Evolutionary conservation across 2,888 invertebrate species (phyloP), one percentile per base, ranked within the genome.

Genomic region (Chesias legatella): DNA sequence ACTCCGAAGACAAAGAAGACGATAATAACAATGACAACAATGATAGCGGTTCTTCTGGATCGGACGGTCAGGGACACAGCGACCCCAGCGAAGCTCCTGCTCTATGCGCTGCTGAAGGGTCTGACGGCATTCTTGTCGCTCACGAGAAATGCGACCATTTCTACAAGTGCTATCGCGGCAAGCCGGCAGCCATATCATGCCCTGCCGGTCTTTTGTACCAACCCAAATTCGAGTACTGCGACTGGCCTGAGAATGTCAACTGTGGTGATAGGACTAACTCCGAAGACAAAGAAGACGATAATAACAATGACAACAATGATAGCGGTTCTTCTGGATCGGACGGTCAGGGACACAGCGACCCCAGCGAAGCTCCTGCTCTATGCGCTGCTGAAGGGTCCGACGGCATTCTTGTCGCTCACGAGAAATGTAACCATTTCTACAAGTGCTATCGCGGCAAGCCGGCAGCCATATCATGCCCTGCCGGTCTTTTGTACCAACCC

Each of bases 401-500:
- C 1, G 45, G 49, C 1, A 21, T 36, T n/a, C 10, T 54, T 3
- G 33, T 57, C 1, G 48, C 57, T 5, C 57, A 59, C 10, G 53
- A 57, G 13, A 36, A 47, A 20, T 59, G 59, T 33, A 45, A 48
- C 37, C 26, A 44, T 5, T 59, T 53, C 33, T 53, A 57, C 42
- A 40, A 44, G 22, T 59, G 59, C 24, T 33, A 33, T 1, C 22
- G 22, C 5, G 43, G 48, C 6, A 5, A 1, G 0, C 51, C 55
- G 0, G 41, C 48, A 10, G 22, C 47, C 10, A 4, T 44, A n/a
- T n/a, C n/a, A n/a, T n/a, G n/a, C 17, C 59, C 56, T 2, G 24
- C 6, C 2, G 46, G 41, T 13, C 60, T 72, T 1, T 20, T 61
- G 0, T 74, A 60, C 40, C 64, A 66, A 33, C 56, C 66, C 1